phyloP scores from a whole-genome alignment of 2,113 vertebrate species.

The Butorides virescens region DNA sequence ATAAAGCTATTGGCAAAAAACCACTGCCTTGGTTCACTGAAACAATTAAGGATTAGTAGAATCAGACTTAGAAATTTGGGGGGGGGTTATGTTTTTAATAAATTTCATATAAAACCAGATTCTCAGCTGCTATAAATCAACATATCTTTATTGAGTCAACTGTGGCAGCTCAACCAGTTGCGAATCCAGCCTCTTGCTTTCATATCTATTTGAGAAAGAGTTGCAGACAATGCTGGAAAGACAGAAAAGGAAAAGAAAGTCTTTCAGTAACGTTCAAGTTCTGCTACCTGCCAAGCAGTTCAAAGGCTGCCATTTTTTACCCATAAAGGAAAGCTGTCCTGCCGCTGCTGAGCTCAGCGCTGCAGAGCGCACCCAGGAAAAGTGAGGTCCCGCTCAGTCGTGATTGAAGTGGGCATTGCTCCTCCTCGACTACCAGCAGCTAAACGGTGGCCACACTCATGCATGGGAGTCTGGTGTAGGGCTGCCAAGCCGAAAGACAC shows the following conservation, averaged over 20 bases:
- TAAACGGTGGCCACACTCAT: background rate
- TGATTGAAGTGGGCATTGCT: background rate
- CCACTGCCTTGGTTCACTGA: background rate
- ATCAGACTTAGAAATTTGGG: background rate
- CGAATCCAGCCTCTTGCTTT: background rate
- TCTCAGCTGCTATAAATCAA: background rate
- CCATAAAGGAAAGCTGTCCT: background rate
- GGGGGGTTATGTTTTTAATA: background rate
- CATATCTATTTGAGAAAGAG: background rate
- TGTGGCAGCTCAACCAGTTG: background rate
- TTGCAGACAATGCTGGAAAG: background rate
- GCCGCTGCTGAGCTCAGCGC: constrained; percentile 15
- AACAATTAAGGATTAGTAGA: background rate
- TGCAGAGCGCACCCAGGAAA: background rate
- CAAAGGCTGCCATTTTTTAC: background rate
- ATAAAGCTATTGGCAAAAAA: background rate
- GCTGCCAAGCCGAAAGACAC: background rate
- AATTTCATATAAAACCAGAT: background rate
- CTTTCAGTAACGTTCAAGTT: background rate
- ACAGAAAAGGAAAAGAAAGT: background rate
- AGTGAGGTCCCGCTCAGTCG: background rate
- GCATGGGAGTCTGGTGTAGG: background rate
- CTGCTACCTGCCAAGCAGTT: background rate
- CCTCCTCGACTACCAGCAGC: background rate
- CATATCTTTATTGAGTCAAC: background rate